Evolutionary conservation across 2,113 vertebrate species (phyloP).

Genomic region (Promerops cafer): DNA sequence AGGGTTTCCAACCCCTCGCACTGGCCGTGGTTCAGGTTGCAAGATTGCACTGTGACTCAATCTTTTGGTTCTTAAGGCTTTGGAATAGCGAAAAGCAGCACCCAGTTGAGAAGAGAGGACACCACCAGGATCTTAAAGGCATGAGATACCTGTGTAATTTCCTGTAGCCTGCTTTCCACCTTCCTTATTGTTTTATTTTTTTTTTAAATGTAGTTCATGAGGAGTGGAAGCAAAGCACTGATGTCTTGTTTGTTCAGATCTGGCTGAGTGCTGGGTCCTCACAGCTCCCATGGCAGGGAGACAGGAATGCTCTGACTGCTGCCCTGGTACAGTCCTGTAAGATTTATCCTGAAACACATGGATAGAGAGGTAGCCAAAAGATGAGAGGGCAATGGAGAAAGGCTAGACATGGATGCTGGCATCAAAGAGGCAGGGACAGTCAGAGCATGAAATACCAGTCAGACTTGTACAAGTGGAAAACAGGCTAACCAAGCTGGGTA

Average conservation of each 20-base stretch:
- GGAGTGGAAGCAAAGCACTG: background rate
- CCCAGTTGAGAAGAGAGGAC: background rate
- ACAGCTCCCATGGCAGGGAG: background rate
- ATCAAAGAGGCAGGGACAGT: background rate
- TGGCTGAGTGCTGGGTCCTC: background rate
- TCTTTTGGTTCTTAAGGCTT: background rate
- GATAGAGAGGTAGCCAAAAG: background rate
- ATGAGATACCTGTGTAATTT: background rate
- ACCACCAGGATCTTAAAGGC: background rate
- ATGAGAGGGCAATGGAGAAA: background rate
- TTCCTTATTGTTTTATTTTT: background rate
- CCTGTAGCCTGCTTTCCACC: background rate
- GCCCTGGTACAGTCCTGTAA: background rate
- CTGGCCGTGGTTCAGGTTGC: background rate
- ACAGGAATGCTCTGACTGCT: background rate
- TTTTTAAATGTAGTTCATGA: background rate
- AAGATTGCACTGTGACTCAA: background rate
- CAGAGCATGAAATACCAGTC: slow-evolving; percentile 17
- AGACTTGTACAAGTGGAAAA: background rate
- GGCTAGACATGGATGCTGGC: background rate
- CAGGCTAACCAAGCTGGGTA: background rate
- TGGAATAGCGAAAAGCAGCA: background rate
- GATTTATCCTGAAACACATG: background rate
- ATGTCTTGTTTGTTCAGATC: background rate
- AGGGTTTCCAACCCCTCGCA: background rate